Evolutionary conservation across 2,797 vertebrate genomes (phyloP), one percentile per base, ranked within the genome.

Genomic region (Columba guinea): DNA sequence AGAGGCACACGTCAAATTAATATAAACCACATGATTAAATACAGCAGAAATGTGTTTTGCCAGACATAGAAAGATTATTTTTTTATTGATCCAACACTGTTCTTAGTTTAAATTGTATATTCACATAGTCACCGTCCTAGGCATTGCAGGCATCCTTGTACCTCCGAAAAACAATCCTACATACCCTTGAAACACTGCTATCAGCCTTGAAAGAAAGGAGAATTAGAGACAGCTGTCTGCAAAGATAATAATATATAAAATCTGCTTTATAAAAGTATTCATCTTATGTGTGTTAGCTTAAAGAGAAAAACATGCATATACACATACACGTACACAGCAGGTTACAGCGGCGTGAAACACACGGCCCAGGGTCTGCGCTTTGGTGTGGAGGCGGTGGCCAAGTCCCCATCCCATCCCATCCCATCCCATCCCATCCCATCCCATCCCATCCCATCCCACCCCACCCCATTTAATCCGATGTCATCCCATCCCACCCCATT

Each of bases 301-400:
- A 55, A 82, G 41, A 62, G 26, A 44, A 46, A 58, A 64, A 51
- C 34, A 27, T 3, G 34, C 39, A 16, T 14, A 24, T 13, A 41
- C 13, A 14, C 7, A 39, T 8, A 44, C 39, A 44, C 15, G 5
- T 12, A 23, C 30, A 24, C 55, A 52, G 65, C 64, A 60, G 55
- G 30, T 30, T 28, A 35, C 37, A 24, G 37, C 56, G 21, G 37
- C 5, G 0, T 9, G 37, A 23, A 44, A 62, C 2, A 1, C 1
- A 2, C 21, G 41, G 63, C 32, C 41, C 34, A 10, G 53, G 46
- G 12, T 9, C 46, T 20, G 48, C 23, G 48, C 30, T 27, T n/a
- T 41, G 35, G 23, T 6, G 18, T 2, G 5, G 27, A 32, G 39
- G 11, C 19, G 15, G 14, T 48, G 68, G n/a, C 27, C 32, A 16